Conservation (phyloP, 2,888 invertebrate genomes). For the Apodemia hepburni region DNA sequence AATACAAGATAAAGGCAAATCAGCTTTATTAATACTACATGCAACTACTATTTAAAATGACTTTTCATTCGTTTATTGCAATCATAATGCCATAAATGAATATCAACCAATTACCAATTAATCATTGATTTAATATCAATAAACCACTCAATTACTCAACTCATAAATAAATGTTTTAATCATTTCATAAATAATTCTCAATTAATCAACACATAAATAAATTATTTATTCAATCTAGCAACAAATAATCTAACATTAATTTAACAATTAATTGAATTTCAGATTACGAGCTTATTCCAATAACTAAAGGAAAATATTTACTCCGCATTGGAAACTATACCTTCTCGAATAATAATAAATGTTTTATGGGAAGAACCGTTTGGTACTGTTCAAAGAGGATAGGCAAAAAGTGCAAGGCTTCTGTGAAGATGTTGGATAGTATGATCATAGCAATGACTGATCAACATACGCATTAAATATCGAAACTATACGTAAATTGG, state of each 20-base stretch:
- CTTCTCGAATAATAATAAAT: slow-evolving; percentile 15
- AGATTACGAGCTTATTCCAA: slow-evolving; percentile 5
- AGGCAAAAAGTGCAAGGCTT: slow-evolving; percentile 17
- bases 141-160: too few species aligned
- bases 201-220: too few species aligned
- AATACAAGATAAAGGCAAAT: too few species aligned
- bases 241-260: slow-evolving; percentile 23
- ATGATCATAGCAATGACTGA: neutral
- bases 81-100: too few species aligned
- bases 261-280: slow-evolving; percentile 16
- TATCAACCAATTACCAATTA: too few species aligned
- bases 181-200: too few species aligned
- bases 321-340: slow-evolving; percentile 8
- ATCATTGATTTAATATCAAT: too few species aligned
- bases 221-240: neutral
- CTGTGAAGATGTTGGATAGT: slow-evolving; percentile 17
- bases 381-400: slow-evolving; percentile 20
- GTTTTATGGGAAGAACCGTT: slow-evolving; percentile 1
- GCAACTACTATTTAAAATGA: too few species aligned
- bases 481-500: neutral
- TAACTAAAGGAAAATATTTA: neutral
- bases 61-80: too few species aligned
- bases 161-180: too few species aligned
- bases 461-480: neutral
- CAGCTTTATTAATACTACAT: too few species aligned